Percentiles rank a stretch among this genome's conserved stretches.
Evolutionary conservation across 2,113 vertebrate genomes (phyloP).

Genomic region (Malurus alboscapulatus): DNA sequence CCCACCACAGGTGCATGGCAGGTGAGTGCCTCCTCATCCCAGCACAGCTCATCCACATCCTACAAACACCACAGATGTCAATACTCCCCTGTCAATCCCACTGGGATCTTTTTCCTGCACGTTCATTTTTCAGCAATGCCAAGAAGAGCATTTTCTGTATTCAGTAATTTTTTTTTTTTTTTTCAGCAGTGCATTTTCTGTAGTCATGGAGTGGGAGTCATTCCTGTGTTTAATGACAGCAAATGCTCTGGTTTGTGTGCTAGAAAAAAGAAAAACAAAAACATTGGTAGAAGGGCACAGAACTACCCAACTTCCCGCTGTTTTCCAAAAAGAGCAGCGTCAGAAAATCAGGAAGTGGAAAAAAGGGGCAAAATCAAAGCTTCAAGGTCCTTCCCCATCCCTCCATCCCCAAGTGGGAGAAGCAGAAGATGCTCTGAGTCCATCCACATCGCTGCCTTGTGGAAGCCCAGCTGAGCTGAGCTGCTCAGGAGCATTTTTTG

Average conservation of each 20-base stretch:
- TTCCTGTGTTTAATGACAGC: neutral
- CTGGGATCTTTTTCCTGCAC: no score
- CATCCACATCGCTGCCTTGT: fast-evolving
- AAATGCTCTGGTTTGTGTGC: fast-evolving
- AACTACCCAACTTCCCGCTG: neutral
- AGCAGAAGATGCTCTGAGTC: neutral
- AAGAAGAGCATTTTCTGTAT: neutral
- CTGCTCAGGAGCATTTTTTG: neutral
- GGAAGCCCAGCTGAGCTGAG: neutral
- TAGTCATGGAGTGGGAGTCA: neutral
- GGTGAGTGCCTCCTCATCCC: neutral
- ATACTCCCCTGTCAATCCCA: neutral
- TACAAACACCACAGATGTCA: fast-evolving
- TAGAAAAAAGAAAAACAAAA: no score
- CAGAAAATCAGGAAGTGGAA: neutral
- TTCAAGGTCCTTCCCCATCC: neutral
- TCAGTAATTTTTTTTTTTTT: neutral
- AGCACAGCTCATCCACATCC: neutral
- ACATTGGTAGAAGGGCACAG: neutral
- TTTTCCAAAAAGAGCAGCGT: neutral
- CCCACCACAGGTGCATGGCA: neutral
- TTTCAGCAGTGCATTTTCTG: neutral
- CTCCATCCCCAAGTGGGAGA: neutral
- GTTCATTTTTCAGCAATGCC: neutral
- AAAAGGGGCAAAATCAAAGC: neutral